Percentiles rank a stretch among this genome's conserved stretches.
Conservation (phyloP, 2,888 invertebrate species). For the Eumerus sabulonum region DNA sequence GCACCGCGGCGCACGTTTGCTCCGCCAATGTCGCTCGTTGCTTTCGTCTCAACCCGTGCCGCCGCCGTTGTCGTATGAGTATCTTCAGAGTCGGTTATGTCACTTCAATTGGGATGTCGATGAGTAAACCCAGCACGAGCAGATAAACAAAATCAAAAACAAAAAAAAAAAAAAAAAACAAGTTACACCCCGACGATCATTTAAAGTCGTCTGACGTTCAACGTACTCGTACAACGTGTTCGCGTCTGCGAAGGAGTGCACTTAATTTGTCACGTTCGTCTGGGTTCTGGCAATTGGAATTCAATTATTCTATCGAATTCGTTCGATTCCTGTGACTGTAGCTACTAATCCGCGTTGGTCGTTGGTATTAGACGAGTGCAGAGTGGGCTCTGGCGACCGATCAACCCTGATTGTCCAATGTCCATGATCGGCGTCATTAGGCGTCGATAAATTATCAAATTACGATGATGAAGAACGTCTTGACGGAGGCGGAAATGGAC, state of each 20-base stretch:
- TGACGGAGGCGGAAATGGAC: constrained; percentile 48
- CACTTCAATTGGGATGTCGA: constrained; percentile 23
- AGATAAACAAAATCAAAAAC: constrained; percentile 10
- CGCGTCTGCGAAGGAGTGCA: constrained; percentile 24
- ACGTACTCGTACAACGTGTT: too few relatives aligned
- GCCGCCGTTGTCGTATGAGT: too few relatives aligned
- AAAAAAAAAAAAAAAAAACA: constrained; percentile 13
- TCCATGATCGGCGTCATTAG: constrained; percentile 34
- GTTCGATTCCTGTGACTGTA: constrained; percentile 54
- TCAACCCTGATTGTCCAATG: too few relatives aligned
- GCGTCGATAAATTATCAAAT: constrained; percentile 65
- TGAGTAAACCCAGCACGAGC: constrained; percentile 41
- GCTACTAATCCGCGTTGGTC: too few relatives aligned
- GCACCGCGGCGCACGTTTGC: constrained; percentile 10
- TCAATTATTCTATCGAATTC: constrained; percentile 55
- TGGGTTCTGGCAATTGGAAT: constrained; percentile 47
- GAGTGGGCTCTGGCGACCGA: too few relatives aligned
- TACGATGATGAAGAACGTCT: constrained; percentile 48
- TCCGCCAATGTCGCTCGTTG: neutral
- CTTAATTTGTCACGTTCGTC: constrained; percentile 57
- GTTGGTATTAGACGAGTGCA: too few relatives aligned
- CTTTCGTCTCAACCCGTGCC: too few relatives aligned
- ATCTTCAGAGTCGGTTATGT: constrained; percentile 34
- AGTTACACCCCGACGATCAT: constrained; percentile 27
- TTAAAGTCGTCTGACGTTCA: constrained; percentile 5